A percentile compares a stretch with the other conserved stretches of the same genome.
These are phyloP conservation scores for Numenius phaeopus DNA, from an alignment of 2,797 vertebrate genomes.

Conservation along the genomic window DNA sequence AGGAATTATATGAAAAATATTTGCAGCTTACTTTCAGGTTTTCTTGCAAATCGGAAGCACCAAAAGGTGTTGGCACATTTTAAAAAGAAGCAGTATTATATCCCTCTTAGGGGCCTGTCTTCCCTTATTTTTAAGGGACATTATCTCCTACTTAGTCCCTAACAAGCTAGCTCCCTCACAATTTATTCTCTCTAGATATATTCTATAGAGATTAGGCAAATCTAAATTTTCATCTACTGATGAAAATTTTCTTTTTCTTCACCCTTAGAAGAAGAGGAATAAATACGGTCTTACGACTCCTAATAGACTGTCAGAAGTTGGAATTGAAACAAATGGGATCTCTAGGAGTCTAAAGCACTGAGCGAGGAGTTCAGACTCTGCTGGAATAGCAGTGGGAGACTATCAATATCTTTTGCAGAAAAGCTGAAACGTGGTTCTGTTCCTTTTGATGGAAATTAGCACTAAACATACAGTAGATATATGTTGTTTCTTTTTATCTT, in stretches of 20 bases:
- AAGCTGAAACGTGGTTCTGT: background rate
- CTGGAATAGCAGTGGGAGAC: background rate
- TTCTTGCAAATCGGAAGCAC: background rate
- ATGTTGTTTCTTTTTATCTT: background rate
- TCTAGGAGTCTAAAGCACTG: background rate
- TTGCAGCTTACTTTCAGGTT: background rate
- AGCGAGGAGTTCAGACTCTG: background rate
- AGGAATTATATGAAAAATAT: background rate
- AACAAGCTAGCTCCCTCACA: background rate
- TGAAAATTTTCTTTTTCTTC: background rate
- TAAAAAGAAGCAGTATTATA: background rate
- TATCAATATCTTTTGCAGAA: background rate
- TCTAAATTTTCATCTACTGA: background rate
- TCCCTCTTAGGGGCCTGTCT: background rate
- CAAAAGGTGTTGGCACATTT: background rate
- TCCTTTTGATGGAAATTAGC: background rate
- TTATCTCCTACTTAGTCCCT: background rate
- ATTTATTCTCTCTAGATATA: background rate
- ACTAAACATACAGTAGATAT: background rate
- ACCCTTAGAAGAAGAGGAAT: background rate
- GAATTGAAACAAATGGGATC: background rate
- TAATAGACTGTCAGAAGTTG: background rate
- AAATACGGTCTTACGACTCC: background rate
- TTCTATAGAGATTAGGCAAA: background rate
- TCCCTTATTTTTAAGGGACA: background rate